Conservation (phyloP, 2,888 invertebrate species). For the Sympetrum striolatum region DNA sequence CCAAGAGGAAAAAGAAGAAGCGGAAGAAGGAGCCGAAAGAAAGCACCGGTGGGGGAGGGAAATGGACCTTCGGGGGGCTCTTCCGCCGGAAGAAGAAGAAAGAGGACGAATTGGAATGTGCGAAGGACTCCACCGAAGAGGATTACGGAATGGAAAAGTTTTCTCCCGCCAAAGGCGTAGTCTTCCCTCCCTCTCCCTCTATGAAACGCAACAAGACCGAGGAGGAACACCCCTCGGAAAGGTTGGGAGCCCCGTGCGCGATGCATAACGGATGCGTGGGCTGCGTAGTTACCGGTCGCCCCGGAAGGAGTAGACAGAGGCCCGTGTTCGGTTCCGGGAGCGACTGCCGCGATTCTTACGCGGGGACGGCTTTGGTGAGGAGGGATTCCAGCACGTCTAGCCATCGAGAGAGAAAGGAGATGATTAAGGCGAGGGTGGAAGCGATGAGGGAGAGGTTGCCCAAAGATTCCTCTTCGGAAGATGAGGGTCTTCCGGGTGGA, state of each 20-base stretch:
- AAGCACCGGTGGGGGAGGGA: constrained; percentile 52
- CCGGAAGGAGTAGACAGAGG: not conserved
- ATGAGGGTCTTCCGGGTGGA: constrained; percentile 67
- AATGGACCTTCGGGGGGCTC: constrained; percentile 80
- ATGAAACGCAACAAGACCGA: constrained; percentile 9
- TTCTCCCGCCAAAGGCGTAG: not conserved
- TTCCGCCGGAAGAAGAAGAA: constrained; percentile 76
- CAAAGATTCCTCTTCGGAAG: constrained; percentile 74
- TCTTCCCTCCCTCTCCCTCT: not conserved
- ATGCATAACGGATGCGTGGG: constrained; percentile 5
- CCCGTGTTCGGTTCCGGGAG: not conserved
- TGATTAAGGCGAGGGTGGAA: constrained; percentile 72
- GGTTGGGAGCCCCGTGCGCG: not conserved
- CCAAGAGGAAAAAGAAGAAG: constrained; percentile 70
- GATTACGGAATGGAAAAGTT: constrained; percentile 58
- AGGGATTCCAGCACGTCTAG: constrained; percentile 52
- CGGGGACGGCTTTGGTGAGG: not conserved
- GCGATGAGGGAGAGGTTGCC: constrained; percentile 68
- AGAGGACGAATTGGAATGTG: constrained; percentile 57
- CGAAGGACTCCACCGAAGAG: constrained; percentile 61
- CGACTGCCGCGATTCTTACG: not conserved
- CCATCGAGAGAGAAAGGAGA: constrained; percentile 66
- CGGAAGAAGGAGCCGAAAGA: constrained; percentile 50
- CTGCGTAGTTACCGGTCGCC: not conserved
- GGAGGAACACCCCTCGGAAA: constrained; percentile 1